phyloP scores from a whole-genome alignment of 2,888 invertebrate species.

The Caenorhabditis sp. region DNA sequence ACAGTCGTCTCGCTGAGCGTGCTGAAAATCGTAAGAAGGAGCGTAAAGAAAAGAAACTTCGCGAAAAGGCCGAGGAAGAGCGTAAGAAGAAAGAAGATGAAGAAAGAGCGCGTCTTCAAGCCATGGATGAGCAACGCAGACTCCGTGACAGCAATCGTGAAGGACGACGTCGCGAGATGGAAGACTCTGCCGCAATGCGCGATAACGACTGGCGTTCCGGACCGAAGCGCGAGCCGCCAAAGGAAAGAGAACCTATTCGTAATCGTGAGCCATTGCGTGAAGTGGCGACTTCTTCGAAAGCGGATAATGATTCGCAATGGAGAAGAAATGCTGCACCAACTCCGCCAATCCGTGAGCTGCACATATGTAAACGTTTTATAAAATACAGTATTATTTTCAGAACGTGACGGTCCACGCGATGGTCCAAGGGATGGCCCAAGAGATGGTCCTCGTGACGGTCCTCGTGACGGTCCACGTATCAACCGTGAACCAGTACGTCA shows the following conservation, averaged over 20 bases:
- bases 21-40: slow-evolving; percentile 50
- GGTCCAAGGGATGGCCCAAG: background rate
- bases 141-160: slow-evolving; percentile 25
- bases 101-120: slow-evolving; percentile 43
- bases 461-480: background rate
- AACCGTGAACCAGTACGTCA: background rate
- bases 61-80: slow-evolving; percentile 47
- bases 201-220: slow-evolving; percentile 48
- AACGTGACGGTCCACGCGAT: slow-evolving; percentile 16
- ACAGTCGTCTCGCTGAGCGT: slow-evolving; percentile 47
- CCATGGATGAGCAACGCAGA: slow-evolving; percentile 46
- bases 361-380: slow-evolving; percentile 3
- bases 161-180: slow-evolving; percentile 22
- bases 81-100: slow-evolving; percentile 51
- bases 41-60: slow-evolving; percentile 40
- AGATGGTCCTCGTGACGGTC: slow-evolving; percentile 2
- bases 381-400: background rate
- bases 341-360: background rate
- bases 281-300: slow-evolving; percentile 14
- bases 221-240: slow-evolving; percentile 19
- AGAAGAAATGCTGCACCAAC: slow-evolving; percentile 14
- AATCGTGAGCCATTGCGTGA: slow-evolving; percentile 29
- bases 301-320: slow-evolving; percentile 26
- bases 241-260: slow-evolving; percentile 8
- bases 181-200: slow-evolving; percentile 46